A percentile compares a stretch with the other conserved stretches of the same genome.
Evolutionary conservation across 2,113 vertebrate species (phyloP).

Genomic region (Mionectes macconnelli): DNA sequence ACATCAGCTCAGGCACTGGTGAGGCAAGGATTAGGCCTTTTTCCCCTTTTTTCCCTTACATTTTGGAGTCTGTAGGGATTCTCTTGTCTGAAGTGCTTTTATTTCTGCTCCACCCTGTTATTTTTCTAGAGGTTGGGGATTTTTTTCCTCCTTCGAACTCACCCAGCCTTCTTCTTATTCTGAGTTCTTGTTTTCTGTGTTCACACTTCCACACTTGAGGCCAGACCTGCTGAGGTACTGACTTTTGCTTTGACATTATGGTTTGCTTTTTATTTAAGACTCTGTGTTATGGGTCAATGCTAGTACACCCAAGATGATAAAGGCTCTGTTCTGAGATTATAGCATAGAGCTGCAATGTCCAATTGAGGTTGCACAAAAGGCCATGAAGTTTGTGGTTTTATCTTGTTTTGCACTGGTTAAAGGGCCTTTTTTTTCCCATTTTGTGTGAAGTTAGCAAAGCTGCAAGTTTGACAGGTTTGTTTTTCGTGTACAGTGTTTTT

Average conservation of each 20-base stretch:
- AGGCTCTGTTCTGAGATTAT: slow-evolving; percentile 56
- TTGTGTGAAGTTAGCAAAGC: slow-evolving; percentile 70
- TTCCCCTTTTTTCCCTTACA: background rate
- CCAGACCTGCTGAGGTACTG: slow-evolving; percentile 57
- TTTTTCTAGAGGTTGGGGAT: background rate
- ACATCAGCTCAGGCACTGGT: background rate
- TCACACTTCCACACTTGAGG: slow-evolving; percentile 5
- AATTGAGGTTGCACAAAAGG: slow-evolving; percentile 50
- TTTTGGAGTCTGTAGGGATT: background rate
- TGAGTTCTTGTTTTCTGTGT: slow-evolving; percentile 42
- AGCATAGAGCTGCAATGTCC: slow-evolving; percentile 59
- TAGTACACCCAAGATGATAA: slow-evolving; percentile 57
- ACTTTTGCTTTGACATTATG: slow-evolving; percentile 38
- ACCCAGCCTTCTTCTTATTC: background rate
- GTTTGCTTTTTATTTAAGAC: slow-evolving; percentile 59
- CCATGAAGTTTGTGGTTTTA: slow-evolving; percentile 72
- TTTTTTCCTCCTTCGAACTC: background rate
- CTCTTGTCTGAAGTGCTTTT: slow-evolving; percentile 13
- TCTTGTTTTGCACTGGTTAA: slow-evolving; percentile 65
- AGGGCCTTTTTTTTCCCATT: slow-evolving; percentile 9
- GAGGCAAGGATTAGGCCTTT: background rate
- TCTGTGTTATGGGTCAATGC: slow-evolving; percentile 49
- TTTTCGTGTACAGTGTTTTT: slow-evolving; percentile 52
- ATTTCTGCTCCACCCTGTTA: slow-evolving; percentile 49
- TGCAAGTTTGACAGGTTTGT: slow-evolving; percentile 67